A percentile compares a stretch with the other conserved stretches of the same genome.
phyloP scores from a whole-genome alignment of 2,797 vertebrate species.

The Gorsachius magnificus region DNA sequence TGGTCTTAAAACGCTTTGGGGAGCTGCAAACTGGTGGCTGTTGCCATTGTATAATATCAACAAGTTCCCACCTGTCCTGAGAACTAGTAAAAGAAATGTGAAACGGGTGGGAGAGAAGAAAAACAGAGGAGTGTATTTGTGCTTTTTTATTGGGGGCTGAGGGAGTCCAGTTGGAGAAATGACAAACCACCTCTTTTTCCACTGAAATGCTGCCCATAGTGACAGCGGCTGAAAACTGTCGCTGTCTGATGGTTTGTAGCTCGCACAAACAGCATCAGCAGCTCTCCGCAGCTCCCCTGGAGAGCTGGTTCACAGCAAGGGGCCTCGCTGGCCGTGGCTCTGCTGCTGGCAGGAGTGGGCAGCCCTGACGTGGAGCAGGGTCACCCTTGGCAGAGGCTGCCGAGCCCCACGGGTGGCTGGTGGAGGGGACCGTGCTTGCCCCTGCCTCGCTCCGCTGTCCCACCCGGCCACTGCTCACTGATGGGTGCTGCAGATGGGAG shows the following conservation, averaged over 20 bases:
- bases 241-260: neutral
- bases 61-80: neutral
- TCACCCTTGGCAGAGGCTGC: neutral
- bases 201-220: neutral
- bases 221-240: neutral
- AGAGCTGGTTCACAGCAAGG: neutral
- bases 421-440: fast-evolving
- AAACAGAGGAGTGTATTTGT: fast-evolving
- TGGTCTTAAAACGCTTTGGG: neutral
- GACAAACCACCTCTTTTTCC: neutral
- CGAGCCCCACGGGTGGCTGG: neutral
- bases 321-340: neutral
- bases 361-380: neutral
- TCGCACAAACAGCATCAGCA: fast-evolving
- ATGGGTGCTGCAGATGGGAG: neutral
- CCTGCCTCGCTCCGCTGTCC: neutral
- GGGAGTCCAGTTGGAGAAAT: neutral
- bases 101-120: neutral
- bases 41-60: neutral
- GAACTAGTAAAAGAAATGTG: neutral
- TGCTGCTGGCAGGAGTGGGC: neutral
- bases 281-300: neutral
- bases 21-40: neutral
- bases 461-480: fast-evolving
- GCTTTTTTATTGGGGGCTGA: neutral